phyloP scores from a whole-genome alignment of 2,888 invertebrate genomes.

The Hipparchia semele region DNA sequence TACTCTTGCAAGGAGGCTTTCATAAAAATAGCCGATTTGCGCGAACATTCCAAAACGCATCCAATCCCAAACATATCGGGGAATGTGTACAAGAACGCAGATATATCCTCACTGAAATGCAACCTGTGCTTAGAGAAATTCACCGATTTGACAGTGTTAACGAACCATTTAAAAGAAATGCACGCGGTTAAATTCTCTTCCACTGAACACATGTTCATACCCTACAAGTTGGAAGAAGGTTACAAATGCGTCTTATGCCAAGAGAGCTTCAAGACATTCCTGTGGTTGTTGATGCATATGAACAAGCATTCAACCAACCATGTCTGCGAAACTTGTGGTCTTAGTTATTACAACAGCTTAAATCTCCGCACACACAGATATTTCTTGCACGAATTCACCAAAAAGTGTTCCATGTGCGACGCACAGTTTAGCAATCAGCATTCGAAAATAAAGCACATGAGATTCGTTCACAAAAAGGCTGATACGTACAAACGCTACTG shows the following conservation, averaged over 20 bases:
- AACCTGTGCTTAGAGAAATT: slow-evolving; percentile 48
- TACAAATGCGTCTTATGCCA: slow-evolving; percentile 52
- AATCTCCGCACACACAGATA: slow-evolving; percentile 51
- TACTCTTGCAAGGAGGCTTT: slow-evolving; percentile 53
- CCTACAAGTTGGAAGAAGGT: slow-evolving; percentile 50
- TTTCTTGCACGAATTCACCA: slow-evolving; percentile 44
- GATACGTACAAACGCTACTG: slow-evolving; percentile 42
- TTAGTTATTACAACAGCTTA: slow-evolving; percentile 52
- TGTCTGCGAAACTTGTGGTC: slow-evolving; percentile 57
- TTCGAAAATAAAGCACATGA: slow-evolving; percentile 43
- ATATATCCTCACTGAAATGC: slow-evolving; percentile 57
- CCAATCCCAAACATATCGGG: slow-evolving; percentile 22
- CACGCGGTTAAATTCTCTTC: slow-evolving; percentile 49
- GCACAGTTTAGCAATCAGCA: slow-evolving; percentile 45
- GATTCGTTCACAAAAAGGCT: slow-evolving; percentile 16
- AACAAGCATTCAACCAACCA: slow-evolving; percentile 54
- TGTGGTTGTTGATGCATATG: slow-evolving; percentile 52
- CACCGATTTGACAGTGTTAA: slow-evolving; percentile 45
- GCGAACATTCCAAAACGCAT: slow-evolving; percentile 44
- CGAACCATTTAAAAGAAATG: slow-evolving; percentile 48
- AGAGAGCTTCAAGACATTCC: slow-evolving; percentile 44
- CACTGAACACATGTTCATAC: slow-evolving; percentile 51
- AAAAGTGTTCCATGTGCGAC: slow-evolving; percentile 53
- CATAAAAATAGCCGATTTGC: slow-evolving; percentile 48
- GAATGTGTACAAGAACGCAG: slow-evolving; percentile 53